Conservation (phyloP, 2,113 vertebrate species). For the Equus przewalskii region DNA sequence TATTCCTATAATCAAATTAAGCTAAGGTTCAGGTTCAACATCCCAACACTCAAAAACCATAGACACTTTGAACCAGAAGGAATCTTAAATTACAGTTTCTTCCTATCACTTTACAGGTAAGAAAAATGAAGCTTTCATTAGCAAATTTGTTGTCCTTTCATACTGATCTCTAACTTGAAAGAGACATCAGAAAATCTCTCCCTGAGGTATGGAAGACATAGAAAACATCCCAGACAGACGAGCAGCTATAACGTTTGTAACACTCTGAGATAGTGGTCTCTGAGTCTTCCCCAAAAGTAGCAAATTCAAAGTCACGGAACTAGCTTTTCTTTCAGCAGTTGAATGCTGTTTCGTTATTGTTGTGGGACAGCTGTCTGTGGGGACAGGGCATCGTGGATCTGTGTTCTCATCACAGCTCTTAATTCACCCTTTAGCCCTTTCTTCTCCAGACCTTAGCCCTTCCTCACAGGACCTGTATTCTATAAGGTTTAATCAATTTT, state of each 20-base stretch:
- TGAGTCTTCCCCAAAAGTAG: background rate
- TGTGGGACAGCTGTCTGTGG: background rate
- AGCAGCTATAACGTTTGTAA: background rate
- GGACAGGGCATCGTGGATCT: background rate
- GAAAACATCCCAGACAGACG: background rate
- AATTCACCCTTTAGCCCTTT: background rate
- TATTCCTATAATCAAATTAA: background rate
- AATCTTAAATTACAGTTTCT: background rate
- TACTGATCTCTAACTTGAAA: background rate
- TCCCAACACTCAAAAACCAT: background rate
- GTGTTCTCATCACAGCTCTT: background rate
- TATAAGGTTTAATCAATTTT: background rate
- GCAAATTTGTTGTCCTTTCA: background rate
- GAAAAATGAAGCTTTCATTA: background rate
- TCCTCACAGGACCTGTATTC: background rate
- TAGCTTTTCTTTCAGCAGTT: background rate
- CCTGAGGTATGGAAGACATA: background rate
- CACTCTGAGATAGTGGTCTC: background rate
- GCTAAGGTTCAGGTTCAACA: background rate
- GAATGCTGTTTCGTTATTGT: background rate
- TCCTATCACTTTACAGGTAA: background rate
- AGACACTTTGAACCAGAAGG: background rate
- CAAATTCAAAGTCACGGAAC: background rate
- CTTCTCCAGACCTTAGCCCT: background rate
- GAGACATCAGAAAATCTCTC: background rate